These are phyloP conservation scores for Drosophila azteca DNA, from an alignment of 1,140 invertebrate genomes.

Conservation along the genomic window DNA sequence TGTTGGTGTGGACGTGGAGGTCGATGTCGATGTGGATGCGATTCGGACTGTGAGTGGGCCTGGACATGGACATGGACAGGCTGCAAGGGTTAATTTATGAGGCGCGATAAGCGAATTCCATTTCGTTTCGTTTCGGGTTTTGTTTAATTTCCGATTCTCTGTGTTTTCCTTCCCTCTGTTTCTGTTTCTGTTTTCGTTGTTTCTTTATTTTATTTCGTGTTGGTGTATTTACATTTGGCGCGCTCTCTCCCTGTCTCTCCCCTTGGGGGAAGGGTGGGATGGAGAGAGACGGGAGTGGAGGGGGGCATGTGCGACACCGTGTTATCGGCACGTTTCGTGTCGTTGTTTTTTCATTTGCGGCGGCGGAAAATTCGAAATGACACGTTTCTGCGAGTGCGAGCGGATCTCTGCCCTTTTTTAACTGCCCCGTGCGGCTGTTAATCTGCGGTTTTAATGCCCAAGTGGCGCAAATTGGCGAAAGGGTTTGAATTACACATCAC, in stretches of 20 bases:
- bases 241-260: constrained; percentile 6
- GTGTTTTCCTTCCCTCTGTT: constrained; percentile 26
- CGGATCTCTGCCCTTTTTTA: constrained; percentile 46
- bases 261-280: neutral
- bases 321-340: constrained; percentile 78
- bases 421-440: constrained; percentile 78
- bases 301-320: constrained; percentile 69
- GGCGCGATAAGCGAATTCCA: constrained; percentile 81
- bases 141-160: constrained; percentile 81
- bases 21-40: neutral
- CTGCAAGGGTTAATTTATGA: constrained; percentile 81
- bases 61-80: constrained; percentile 49
- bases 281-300: neutral
- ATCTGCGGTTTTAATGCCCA: constrained; percentile 79
- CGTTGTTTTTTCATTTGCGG: constrained; percentile 48
- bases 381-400: constrained; percentile 66
- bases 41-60: constrained; percentile 6
- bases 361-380: constrained; percentile 76
- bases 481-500: constrained; percentile 67
- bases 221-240: constrained; percentile 65
- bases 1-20: too few relatives aligned
- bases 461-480: constrained; percentile 79
- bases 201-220: constrained; percentile 39
- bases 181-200: constrained; percentile 53
- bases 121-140: constrained; percentile 72